Evolutionary conservation across 2,797 vertebrate species (phyloP).

Genomic region (Tolypeutes matacus): DNA sequence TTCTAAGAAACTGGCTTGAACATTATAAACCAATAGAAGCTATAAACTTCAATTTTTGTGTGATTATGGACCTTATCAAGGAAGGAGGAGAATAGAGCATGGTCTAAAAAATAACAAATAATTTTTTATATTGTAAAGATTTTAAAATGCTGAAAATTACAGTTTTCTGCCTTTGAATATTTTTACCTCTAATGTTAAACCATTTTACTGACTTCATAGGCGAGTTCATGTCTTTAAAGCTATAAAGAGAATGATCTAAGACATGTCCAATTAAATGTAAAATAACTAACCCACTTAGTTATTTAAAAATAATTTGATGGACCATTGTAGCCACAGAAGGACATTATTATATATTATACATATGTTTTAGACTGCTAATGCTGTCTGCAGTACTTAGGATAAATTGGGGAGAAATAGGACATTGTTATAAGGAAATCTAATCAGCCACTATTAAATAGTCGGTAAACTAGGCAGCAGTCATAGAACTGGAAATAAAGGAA

Average conservation of each 20-base stretch:
- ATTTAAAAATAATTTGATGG: constrained; percentile 56
- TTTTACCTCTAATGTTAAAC: neutral
- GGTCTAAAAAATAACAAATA: constrained; percentile 35
- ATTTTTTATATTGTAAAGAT: constrained; percentile 45
- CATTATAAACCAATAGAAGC: constrained; percentile 50
- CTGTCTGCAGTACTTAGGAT: neutral
- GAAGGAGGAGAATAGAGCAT: neutral
- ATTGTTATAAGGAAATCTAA: neutral
- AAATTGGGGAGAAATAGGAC: neutral
- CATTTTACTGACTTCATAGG: constrained; percentile 37
- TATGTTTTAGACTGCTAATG: neutral
- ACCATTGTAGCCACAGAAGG: neutral
- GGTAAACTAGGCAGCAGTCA: neutral
- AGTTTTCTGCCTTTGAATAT: constrained; percentile 33
- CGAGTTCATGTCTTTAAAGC: constrained; percentile 51
- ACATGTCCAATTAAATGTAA: neutral
- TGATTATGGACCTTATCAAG: constrained; percentile 47
- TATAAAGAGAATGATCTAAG: neutral
- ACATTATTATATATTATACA: neutral
- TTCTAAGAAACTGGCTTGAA: constrained; percentile 52
- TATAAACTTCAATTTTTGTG: constrained; percentile 10
- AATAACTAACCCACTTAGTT: constrained; percentile 15
- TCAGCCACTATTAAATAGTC: neutral
- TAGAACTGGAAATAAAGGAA: neutral
- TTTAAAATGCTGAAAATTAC: constrained; percentile 71